These are phyloP conservation scores for Thysanoteuthis rhombus DNA, from an alignment of 2,888 invertebrate genomes.

Conservation along the genomic window DNA sequence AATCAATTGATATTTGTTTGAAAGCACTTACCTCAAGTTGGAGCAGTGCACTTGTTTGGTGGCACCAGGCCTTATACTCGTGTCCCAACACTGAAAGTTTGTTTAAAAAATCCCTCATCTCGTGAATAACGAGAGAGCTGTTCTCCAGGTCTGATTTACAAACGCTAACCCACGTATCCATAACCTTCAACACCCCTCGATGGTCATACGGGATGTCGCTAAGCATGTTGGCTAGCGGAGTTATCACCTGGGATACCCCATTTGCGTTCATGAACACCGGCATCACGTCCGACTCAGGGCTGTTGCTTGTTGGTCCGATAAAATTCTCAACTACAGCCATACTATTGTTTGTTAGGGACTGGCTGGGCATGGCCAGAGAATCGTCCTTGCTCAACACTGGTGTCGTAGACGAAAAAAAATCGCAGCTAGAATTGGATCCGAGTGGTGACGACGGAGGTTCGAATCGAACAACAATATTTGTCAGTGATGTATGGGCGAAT, in stretches of 20 bases:
- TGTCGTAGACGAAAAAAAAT: constrained; percentile 40
- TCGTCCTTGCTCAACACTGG: background rate
- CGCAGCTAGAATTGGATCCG: constrained; percentile 55
- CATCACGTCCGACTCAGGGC: constrained; percentile 25
- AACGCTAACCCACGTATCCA: constrained; percentile 64
- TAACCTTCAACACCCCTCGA: constrained; percentile 61
- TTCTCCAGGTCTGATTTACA: constrained; percentile 63
- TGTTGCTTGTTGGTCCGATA: constrained; percentile 21
- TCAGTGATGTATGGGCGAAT: constrained; percentile 42
- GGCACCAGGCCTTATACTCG: constrained; percentile 71
- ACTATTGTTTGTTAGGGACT: background rate
- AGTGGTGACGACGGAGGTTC: constrained; percentile 62
- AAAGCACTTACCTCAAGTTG: constrained; percentile 60
- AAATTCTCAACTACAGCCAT: constrained; percentile 1
- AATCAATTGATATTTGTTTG: background rate
- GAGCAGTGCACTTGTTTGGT: constrained; percentile 57
- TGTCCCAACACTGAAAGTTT: constrained; percentile 71
- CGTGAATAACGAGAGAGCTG: constrained; percentile 67
- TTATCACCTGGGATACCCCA: constrained; percentile 34
- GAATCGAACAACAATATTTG: constrained; percentile 63
- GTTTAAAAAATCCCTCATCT: constrained; percentile 71
- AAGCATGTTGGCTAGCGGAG: constrained; percentile 44
- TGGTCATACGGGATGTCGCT: constrained; percentile 62
- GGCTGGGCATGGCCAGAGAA: background rate
- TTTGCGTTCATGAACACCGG: constrained; percentile 21